phyloP scores from a whole-genome alignment of 2,797 vertebrate species.

The Sebastes oblongus region DNA sequence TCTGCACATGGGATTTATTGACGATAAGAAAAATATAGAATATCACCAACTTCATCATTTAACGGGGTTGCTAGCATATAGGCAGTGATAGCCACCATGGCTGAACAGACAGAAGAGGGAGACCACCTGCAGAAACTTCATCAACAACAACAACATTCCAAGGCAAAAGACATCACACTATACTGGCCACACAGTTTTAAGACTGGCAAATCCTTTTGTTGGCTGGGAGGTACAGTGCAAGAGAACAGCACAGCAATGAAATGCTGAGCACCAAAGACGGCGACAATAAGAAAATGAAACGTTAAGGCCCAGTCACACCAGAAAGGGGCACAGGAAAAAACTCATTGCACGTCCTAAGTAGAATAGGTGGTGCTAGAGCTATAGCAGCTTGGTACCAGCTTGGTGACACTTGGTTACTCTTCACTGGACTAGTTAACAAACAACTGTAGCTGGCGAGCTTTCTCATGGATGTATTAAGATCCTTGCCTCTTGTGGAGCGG shows the following conservation, averaged over 20 bases:
- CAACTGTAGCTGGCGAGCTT: background rate
- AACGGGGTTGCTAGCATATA: background rate
- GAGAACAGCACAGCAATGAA: constrained; percentile 8
- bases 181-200: background rate
- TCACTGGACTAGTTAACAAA: background rate
- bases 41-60: background rate
- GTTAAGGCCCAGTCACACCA: constrained; percentile 5
- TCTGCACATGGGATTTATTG: constrained; percentile 4
- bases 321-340: background rate
- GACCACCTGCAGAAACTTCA: background rate
- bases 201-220: background rate
- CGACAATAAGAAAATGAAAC: background rate
- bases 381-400: background rate
- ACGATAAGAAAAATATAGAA: constrained; percentile 9
- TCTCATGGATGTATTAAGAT: background rate
- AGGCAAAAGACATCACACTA: background rate
- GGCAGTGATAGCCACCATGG: constrained; percentile 30
- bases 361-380: background rate
- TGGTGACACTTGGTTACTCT: background rate
- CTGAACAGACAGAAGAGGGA: constrained; percentile 1
- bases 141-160: background rate
- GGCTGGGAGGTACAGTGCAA: background rate
- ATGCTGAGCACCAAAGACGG: background rate
- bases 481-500: background rate
- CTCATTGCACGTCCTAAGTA: background rate